These are phyloP conservation scores for Radopholus similis DNA, from an alignment of 1,140 invertebrate species.

Conservation along the genomic window DNA sequence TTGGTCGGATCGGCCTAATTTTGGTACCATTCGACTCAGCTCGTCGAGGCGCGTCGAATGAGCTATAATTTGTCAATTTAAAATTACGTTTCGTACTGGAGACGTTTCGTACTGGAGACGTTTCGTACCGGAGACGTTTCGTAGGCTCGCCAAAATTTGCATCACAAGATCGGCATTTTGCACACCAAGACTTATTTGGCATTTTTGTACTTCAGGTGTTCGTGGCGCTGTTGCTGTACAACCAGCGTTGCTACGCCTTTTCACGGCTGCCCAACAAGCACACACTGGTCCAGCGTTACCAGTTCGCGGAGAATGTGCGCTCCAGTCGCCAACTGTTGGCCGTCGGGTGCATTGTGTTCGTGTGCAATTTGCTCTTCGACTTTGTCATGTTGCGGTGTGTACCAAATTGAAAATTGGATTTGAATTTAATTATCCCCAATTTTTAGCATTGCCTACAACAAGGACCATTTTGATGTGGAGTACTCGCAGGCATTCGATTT, in stretches of 20 bases:
- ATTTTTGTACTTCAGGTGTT: constrained; percentile 12
- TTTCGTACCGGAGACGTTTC: too few species aligned
- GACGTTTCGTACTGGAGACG: too few species aligned
- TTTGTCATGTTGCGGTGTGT: constrained; percentile 29
- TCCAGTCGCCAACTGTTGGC: constrained; percentile 16
- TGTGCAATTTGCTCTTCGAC: constrained; percentile 28
- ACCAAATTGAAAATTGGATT: too few species aligned
- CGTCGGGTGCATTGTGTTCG: constrained; percentile 23
- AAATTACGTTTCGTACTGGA: neutral
- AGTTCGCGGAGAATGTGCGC: constrained; percentile 31
- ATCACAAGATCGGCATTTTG: too few species aligned
- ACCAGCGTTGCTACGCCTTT: constrained; percentile 26
- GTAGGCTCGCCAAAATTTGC: too few species aligned
- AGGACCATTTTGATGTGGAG: constrained; percentile 23
- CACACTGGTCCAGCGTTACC: constrained; percentile 23
- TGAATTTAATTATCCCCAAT: too few species aligned
- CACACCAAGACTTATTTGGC: too few species aligned
- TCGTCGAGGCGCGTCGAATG: too few species aligned
- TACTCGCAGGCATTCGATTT: constrained; percentile 30
- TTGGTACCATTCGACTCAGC: too few species aligned
- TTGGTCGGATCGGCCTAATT: too few species aligned
- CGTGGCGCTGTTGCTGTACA: constrained; percentile 19
- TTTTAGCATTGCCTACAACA: constrained; percentile 29
- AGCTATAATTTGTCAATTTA: neutral
- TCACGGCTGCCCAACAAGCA: constrained; percentile 21